These are phyloP conservation scores for Pegoplata infirma DNA, from an alignment of 2,888 invertebrate genomes.

Conservation along the genomic window DNA sequence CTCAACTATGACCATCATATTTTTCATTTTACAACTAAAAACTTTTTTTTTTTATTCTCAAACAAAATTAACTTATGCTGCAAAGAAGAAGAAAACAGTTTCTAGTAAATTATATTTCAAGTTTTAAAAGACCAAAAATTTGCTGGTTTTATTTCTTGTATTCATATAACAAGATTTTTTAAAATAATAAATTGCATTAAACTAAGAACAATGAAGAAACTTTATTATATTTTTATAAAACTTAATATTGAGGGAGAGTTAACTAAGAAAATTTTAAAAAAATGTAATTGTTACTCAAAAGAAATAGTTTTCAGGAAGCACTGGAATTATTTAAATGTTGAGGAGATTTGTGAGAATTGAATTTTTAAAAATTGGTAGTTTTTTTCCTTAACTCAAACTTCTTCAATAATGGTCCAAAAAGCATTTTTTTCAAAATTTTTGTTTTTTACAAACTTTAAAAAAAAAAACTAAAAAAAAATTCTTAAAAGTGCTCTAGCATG, in stretches of 20 bases:
- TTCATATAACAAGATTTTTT: not conserved
- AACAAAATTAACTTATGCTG: not conserved
- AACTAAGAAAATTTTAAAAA: not conserved
- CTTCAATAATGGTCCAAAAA: too few relatives aligned
- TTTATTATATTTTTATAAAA: not conserved
- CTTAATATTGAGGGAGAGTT: too few relatives aligned
- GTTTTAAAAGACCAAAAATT: not conserved
- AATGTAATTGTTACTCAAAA: not conserved
- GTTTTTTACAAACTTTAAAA: too few relatives aligned
- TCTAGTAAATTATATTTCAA: not conserved
- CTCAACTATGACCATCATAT: constrained; percentile 10
- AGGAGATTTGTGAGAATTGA: too few relatives aligned
- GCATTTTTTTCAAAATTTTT: too few relatives aligned
- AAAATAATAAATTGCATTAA: not conserved
- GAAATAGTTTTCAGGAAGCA: too few relatives aligned
- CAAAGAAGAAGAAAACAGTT: not conserved
- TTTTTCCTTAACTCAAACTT: too few relatives aligned
- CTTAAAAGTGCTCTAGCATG: too few relatives aligned
- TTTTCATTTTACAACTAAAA: constrained; percentile 3
- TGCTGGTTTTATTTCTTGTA: not conserved
- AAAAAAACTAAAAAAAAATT: too few relatives aligned
- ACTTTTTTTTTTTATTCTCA: not conserved
- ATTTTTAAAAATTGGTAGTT: too few relatives aligned
- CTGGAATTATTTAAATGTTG: too few relatives aligned
- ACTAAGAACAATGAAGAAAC: not conserved